Evolutionary conservation across 2,888 invertebrate species (phyloP), one percentile per base, ranked within the genome.

Genomic region (Leptinotarsa tumamoca): DNA sequence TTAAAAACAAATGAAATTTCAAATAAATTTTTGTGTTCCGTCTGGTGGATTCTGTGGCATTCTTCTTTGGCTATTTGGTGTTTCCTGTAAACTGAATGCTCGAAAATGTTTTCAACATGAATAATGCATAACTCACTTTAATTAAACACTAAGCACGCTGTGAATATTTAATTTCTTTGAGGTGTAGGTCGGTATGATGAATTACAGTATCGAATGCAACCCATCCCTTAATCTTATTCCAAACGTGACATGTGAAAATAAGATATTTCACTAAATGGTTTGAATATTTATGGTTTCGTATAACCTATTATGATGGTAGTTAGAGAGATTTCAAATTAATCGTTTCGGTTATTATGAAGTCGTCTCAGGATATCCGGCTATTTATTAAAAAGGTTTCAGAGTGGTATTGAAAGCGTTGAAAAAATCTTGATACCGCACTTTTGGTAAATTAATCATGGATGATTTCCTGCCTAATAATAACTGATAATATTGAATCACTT

Each of bases 201-300:
- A 54, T 54, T 54, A 54, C 54, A 54, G 17, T 54, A 4, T 5
- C 54, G 3, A 54, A 54, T 54, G 54, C 4, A 17, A 18, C 54
- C 54, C 54, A 54, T 54, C 54, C 54, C 54, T 54, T 54, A 7
- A 54, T 54, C 7, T 54, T 43, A 54, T 54, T 54, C 54, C 17
- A 54, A 54, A 54, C 54, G 54, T 54, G 54, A 54, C 54, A 54
- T 54, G 54, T n/a, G 54, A 54, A 54, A 54, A 54, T 54, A 54
- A 54, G 17, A 54, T 54, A 54, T 54, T n/a, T 54, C 54, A 54
- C 54, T 17, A 54, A 54, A 17, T 54, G 54, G 7, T 18, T 54
- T 17, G 17, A 7, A 17, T 54, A 54, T 54, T 17, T 54, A 17
- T 54, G 17, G 17, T 17, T 54, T 54, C 43, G 43, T 43, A 43